A percentile compares a stretch with the other conserved stretches of the same genome.
These are phyloP conservation scores for Sesamia nonagrioides DNA, from an alignment of 1,140 invertebrate species.

Conservation along the genomic window DNA sequence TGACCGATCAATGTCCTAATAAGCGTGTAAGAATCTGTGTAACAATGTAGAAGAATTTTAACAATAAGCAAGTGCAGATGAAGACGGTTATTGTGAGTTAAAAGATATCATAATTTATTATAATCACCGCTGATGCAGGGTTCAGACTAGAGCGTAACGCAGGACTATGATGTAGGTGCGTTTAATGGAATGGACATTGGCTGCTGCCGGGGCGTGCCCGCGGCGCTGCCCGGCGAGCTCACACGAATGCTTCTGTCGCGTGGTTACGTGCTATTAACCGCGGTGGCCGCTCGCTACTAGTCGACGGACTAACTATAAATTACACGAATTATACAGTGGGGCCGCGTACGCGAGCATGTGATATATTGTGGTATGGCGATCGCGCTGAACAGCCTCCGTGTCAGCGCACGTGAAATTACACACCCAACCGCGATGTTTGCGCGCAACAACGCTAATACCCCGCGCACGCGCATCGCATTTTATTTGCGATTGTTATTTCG, in stretches of 20 bases:
- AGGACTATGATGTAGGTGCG: slow-evolving; percentile 55
- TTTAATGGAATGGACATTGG: slow-evolving; percentile 61
- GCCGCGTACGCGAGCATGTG: slow-evolving; percentile 74
- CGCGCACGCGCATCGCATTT: slow-evolving; percentile 63
- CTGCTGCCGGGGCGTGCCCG: slow-evolving; percentile 49
- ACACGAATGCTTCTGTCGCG: slow-evolving; percentile 76
- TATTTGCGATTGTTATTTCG: slow-evolving; percentile 83
- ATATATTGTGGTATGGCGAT: slow-evolving; percentile 83
- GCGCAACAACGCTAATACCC: slow-evolving; percentile 73
- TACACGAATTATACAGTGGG: slow-evolving; percentile 84
- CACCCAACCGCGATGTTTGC: slow-evolving; percentile 73
- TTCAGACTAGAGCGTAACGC: slow-evolving; percentile 41
- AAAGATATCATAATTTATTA: slow-evolving; percentile 19
- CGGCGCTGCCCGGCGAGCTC: slow-evolving; percentile 37
- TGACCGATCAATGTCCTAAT: background rate
- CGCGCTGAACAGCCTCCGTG: slow-evolving; percentile 66
- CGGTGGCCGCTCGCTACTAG: slow-evolving; percentile 73
- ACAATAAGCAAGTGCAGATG: background rate
- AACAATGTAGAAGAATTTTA: slow-evolving; percentile 17
- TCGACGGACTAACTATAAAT: slow-evolving; percentile 78
- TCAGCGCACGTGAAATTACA: slow-evolving; percentile 84
- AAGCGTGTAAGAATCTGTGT: background rate
- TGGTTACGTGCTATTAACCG: slow-evolving; percentile 80
- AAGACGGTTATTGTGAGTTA: slow-evolving; percentile 20
- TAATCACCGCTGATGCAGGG: slow-evolving; percentile 8